Percentiles rank a stretch among this genome's conserved stretches.
Conservation (phyloP, 2,797 vertebrate species). For the Halcyon badia region DNA sequence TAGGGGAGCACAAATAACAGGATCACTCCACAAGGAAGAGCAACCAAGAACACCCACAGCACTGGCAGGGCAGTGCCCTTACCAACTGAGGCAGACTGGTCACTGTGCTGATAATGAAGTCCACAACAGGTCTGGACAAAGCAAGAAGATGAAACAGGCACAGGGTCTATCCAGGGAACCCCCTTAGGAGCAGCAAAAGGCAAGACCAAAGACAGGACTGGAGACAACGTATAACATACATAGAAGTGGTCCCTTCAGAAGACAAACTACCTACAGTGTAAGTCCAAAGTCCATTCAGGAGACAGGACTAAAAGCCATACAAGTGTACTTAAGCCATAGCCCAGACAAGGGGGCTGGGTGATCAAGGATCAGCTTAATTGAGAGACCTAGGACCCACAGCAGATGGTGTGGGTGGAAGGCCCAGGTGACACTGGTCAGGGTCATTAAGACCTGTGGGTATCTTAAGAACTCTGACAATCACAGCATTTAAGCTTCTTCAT, state of each 20-base stretch:
- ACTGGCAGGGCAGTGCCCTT: rapidly evolving
- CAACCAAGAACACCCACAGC: no score
- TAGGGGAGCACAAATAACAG: not conserved
- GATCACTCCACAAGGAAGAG: not conserved
- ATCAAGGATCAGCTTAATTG: not conserved
- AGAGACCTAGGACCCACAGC: not conserved
- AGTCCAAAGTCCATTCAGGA: not conserved
- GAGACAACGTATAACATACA: not conserved
- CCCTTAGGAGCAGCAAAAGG: not conserved
- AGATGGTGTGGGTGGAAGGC: not conserved
- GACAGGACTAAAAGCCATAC: not conserved
- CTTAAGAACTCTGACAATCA: not conserved
- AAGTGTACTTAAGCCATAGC: not conserved
- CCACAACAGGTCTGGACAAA: not conserved
- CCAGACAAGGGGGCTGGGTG: rapidly evolving
- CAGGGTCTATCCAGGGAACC: not conserved
- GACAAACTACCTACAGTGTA: not conserved
- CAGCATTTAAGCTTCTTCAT: not conserved
- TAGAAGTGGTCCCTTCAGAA: not conserved
- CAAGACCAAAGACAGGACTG: not conserved
- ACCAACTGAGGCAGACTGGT: not conserved
- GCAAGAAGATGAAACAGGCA: not conserved
- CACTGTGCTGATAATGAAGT: not conserved
- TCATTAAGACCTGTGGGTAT: not conserved
- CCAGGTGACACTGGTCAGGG: not conserved